These are phyloP conservation scores for Eulemur rufifrons DNA, from an alignment of 2,113 vertebrate species.

Conservation along the genomic window DNA sequence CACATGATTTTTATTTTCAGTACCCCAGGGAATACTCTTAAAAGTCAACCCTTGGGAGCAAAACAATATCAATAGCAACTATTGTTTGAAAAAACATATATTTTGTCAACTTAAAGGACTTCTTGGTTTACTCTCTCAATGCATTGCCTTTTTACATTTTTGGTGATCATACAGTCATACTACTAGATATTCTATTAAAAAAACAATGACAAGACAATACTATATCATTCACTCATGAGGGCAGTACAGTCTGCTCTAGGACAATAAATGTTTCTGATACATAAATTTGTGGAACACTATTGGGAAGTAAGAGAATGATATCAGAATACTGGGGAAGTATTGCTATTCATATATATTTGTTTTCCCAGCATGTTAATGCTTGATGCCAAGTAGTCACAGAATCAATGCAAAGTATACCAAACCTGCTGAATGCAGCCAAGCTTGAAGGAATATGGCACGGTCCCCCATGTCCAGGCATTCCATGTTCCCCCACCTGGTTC, in stretches of 20 bases:
- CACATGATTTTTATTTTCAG: background rate
- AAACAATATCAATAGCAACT: background rate
- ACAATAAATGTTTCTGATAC: background rate
- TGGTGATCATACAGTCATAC: too few relatives aligned
- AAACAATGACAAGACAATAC: background rate
- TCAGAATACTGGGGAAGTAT: background rate
- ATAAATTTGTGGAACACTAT: background rate
- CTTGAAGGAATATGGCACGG: accelerated
- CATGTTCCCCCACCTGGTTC: background rate
- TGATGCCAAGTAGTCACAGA: background rate
- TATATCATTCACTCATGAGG: background rate
- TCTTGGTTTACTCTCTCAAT: background rate
- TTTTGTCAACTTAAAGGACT: background rate
- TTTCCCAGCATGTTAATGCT: background rate
- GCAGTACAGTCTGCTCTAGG: background rate
- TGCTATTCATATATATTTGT: background rate
- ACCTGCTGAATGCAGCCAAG: background rate
- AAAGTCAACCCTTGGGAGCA: background rate
- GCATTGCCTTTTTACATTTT: background rate
- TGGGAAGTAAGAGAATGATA: background rate
- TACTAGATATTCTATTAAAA: background rate
- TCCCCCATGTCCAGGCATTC: background rate
- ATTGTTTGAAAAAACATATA: background rate
- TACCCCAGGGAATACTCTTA: background rate
- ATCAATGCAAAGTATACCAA: background rate